Base-by-base conservation (phyloP, 1,140 invertebrate genomes). In the Brachionus paranguensis region DNA sequence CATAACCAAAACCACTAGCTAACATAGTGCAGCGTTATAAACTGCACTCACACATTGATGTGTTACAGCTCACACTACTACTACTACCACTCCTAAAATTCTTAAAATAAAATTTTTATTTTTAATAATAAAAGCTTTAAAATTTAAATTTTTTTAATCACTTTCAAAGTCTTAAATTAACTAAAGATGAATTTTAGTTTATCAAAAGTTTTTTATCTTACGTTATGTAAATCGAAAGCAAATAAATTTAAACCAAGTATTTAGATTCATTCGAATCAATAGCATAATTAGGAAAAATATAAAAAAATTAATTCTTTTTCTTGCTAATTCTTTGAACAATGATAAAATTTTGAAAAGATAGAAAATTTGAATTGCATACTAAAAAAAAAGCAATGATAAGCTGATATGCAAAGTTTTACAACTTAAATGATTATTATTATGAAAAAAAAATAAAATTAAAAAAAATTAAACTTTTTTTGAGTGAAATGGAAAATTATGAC, bases 401-500 rank as follows among this genome's bases (percentile, higher is more conserved):
- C 53, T 20, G 17, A 60, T 20, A 60, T 60, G 33, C 65, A 68
- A 14, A 68, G 29, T 68, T 68, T 68, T 68, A 68, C 27, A 68
- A 68, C 65, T 68, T 60, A 8, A 20, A 20, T 8, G 53, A 60
- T 60, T 17, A 24, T 20, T 60, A 60, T 60, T 55, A n/a, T n/a
- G 5, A n/a, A 6, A 53, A 53, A 14, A 29, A 47, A 72, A 45
- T 41, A 41, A 72, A 72, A 47, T 72, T n/a, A 37, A 72, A 17
- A 72, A 43, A 41, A 72, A 20, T n/a, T 17, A 2, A 60, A 7
- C 6, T 20, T 8, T 60, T 60, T 41, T 72, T 72, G 14, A 43
- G n/a, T 17, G 17, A 72, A 72, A 72, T 72, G 68, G 68, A 72
- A 43, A 72, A 72, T 41, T 72, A 72, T 43, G 68, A 72, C 17